Conservation (phyloP, 2,113 vertebrate species). For the Micronycteris hirsuta region DNA sequence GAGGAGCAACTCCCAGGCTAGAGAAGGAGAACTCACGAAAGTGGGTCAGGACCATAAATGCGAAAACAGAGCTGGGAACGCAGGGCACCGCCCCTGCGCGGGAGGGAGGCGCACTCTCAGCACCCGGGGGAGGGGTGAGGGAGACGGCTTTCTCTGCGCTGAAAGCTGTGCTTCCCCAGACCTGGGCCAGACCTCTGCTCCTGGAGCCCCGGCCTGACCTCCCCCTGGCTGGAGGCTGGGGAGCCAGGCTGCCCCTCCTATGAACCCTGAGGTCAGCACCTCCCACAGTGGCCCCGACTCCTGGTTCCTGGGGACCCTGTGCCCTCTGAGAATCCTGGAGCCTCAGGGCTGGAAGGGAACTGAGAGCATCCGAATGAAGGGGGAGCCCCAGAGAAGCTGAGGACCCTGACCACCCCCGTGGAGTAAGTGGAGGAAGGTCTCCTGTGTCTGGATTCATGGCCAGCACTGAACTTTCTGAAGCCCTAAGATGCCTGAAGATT, state of each 20-base stretch:
- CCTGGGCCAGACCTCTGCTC: background rate
- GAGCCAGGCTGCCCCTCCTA: background rate
- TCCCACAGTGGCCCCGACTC: background rate
- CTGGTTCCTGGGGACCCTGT: no score
- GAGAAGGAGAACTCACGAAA: background rate
- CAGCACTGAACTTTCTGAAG: background rate
- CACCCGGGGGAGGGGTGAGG: background rate
- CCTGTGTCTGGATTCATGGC: accelerated
- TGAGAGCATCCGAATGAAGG: background rate
- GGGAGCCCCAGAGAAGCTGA: background rate
- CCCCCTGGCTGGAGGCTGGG: background rate
- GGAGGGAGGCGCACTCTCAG: accelerated
- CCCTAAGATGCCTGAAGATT: no score
- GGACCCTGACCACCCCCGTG: background rate
- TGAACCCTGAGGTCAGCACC: background rate
- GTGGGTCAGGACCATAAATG: background rate
- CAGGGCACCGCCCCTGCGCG: background rate
- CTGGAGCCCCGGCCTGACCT: background rate
- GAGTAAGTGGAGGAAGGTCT: background rate
- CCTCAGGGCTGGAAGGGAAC: background rate
- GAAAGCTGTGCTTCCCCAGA: background rate
- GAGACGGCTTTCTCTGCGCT: background rate
- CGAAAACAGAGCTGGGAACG: background rate
- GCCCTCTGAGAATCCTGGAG: background rate
- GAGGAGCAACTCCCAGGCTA: background rate